These are phyloP conservation scores for Kryptolebias ocellatus DNA, from an alignment of 2,797 vertebrate genomes.

Conservation along the genomic window DNA sequence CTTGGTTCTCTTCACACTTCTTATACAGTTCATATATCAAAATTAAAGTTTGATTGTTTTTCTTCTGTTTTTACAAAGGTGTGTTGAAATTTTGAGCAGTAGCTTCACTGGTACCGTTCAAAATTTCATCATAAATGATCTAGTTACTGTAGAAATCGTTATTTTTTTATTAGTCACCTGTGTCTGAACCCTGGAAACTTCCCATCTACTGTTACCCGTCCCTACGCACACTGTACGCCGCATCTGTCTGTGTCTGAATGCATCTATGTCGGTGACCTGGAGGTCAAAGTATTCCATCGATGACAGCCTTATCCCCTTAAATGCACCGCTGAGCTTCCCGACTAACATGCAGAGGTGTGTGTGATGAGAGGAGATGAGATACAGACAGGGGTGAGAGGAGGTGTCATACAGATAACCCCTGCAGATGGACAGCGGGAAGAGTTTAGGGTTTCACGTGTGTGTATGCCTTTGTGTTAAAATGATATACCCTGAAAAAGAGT, in stretches of 20 bases:
- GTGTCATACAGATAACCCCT: slow-evolving; percentile 80
- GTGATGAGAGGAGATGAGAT: slow-evolving; percentile 71
- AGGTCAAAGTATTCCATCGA: slow-evolving; percentile 70
- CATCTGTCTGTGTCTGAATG: slow-evolving; percentile 19
- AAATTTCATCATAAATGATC: too few species aligned
- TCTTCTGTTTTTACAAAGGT: too few species aligned
- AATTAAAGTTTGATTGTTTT: too few species aligned
- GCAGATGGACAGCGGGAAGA: slow-evolving; percentile 75
- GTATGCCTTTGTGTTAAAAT: slow-evolving; percentile 58
- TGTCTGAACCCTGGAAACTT: slow-evolving; percentile 35
- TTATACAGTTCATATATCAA: too few species aligned
- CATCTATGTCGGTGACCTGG: slow-evolving; percentile 48
- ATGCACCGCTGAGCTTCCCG: slow-evolving; percentile 45
- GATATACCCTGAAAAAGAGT: slow-evolving; percentile 60
- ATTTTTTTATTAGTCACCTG: slow-evolving; percentile 39
- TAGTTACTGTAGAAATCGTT: neutral
- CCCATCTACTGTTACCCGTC: slow-evolving; percentile 29
- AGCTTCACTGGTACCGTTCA: too few species aligned
- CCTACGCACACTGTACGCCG: slow-evolving; percentile 40
- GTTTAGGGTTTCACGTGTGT: slow-evolving; percentile 78
- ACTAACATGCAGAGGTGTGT: slow-evolving; percentile 68
- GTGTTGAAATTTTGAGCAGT: too few species aligned
- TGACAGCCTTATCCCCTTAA: slow-evolving; percentile 70
- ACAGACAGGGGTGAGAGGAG: slow-evolving; percentile 68
- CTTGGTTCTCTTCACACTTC: too few species aligned